phyloP scores from a whole-genome alignment of 2,888 invertebrate species.

The Tenthredo scrophulariae region DNA sequence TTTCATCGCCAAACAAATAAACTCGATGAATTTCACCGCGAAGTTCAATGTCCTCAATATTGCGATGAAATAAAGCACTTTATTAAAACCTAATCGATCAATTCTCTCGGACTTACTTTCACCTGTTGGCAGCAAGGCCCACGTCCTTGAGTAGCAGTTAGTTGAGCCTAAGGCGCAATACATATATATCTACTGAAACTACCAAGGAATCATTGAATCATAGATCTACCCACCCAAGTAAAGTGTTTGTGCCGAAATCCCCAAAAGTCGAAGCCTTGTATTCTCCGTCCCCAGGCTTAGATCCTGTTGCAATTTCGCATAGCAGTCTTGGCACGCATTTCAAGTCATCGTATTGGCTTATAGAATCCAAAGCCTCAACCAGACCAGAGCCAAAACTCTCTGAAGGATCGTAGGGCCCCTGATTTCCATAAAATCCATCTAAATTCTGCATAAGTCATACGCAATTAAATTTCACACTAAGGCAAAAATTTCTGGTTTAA shows the following conservation, averaged over 20 bases:
- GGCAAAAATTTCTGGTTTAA: not conserved
- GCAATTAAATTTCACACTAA: not conserved
- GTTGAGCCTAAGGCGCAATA: constrained; percentile 4
- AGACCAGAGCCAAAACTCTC: constrained; percentile 62
- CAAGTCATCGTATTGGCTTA: constrained; percentile 87
- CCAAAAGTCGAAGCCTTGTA: constrained; percentile 62
- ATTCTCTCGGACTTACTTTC: constrained; percentile 15
- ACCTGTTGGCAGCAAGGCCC: constrained; percentile 30
- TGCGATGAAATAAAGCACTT: not conserved
- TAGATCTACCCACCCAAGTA: constrained; percentile 81
- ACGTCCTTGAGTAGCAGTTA: constrained; percentile 37
- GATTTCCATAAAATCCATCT: constrained; percentile 10
- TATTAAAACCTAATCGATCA: not conserved
- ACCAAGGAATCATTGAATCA: not conserved
- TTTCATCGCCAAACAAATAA: not conserved
- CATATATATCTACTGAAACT: not conserved
- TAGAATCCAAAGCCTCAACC: constrained; percentile 81
- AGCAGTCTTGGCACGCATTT: constrained; percentile 90
- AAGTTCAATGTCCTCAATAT: not conserved
- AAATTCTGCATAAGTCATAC: not conserved
- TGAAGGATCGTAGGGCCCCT: not conserved
- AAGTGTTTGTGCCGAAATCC: constrained; percentile 74
- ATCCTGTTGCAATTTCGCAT: constrained; percentile 85
- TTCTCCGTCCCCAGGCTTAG: constrained; percentile 66
- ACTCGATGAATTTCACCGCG: not conserved